Evolutionary conservation across 2,797 vertebrate genomes (phyloP).

Genomic region (Phrynocephalus vlangalii): DNA sequence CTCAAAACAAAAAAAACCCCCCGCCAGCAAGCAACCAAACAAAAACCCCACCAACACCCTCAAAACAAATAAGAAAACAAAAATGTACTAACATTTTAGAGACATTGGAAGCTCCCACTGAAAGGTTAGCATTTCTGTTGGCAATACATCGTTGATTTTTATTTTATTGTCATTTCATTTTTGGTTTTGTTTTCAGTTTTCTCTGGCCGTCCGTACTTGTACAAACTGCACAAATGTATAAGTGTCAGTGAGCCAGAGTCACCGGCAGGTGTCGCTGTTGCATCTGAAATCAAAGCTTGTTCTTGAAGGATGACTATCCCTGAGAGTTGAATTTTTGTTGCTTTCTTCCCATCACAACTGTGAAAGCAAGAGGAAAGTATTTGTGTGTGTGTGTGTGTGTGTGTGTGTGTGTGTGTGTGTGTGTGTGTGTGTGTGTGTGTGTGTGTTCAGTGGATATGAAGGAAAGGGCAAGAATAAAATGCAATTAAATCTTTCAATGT

Average conservation of each 20-base stretch:
- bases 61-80: too few relatives aligned
- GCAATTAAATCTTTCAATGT: background rate
- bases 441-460: background rate
- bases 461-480: background rate
- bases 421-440: background rate
- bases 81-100: too few relatives aligned
- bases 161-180: too few relatives aligned
- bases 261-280: constrained; percentile 83
- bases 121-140: too few relatives aligned
- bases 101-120: too few relatives aligned
- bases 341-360: constrained; percentile 21
- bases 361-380: constrained; percentile 38
- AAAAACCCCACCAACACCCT: too few relatives aligned
- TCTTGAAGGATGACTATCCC: constrained; percentile 30
- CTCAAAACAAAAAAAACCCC: too few relatives aligned
- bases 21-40: too few relatives aligned
- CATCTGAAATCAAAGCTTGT: constrained; percentile 73
- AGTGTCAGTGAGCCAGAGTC: constrained; percentile 41
- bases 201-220: too few relatives aligned
- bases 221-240: background rate
- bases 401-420: too few relatives aligned
- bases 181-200: too few relatives aligned
- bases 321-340: constrained; percentile 34
- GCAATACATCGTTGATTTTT: too few relatives aligned
- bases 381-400: background rate